Evolutionary conservation across 1,140 invertebrate genomes (phyloP).

Genomic region (Achatina immaculata): DNA sequence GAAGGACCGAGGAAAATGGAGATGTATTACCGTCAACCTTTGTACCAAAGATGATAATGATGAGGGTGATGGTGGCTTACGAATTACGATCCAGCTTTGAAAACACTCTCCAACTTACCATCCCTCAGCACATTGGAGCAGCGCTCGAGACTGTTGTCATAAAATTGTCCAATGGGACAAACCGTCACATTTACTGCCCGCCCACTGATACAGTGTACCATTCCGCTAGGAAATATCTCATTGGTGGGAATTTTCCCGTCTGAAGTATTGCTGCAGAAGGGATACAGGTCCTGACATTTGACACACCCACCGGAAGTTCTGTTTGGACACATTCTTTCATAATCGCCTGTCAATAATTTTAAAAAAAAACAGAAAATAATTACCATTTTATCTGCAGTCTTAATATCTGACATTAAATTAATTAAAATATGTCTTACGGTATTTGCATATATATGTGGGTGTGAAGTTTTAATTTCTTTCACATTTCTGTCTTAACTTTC

Average conservation of each 20-base stretch:
- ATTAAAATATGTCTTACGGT: too few species aligned
- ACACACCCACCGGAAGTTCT: neutral
- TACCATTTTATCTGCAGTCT: neutral
- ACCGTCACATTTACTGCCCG: slow-evolving; percentile 3
- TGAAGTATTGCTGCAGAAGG: slow-evolving; percentile 10
- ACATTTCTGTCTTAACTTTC: neutral
- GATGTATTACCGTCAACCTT: too few species aligned
- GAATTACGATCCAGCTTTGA: too few species aligned
- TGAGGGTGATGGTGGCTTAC: too few species aligned
- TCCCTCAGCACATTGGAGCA: slow-evolving; percentile 17
- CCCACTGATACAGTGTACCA: slow-evolving; percentile 3
- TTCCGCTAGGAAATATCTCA: neutral
- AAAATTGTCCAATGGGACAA: slow-evolving; percentile 32
- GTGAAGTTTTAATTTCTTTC: neutral
- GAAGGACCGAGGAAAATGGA: too few species aligned
- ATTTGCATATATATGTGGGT: neutral
- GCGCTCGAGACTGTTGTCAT: neutral
- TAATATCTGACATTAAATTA: too few species aligned
- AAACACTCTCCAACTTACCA: too few species aligned
- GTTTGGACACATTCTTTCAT: neutral
- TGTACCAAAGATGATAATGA: too few species aligned
- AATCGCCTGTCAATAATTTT: too few species aligned
- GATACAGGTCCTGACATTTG: slow-evolving; percentile 24
- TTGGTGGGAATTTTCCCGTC: neutral
- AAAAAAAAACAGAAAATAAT: neutral